Conservation (phyloP, 2,888 invertebrate species). For the Alentia gelatinosa region DNA sequence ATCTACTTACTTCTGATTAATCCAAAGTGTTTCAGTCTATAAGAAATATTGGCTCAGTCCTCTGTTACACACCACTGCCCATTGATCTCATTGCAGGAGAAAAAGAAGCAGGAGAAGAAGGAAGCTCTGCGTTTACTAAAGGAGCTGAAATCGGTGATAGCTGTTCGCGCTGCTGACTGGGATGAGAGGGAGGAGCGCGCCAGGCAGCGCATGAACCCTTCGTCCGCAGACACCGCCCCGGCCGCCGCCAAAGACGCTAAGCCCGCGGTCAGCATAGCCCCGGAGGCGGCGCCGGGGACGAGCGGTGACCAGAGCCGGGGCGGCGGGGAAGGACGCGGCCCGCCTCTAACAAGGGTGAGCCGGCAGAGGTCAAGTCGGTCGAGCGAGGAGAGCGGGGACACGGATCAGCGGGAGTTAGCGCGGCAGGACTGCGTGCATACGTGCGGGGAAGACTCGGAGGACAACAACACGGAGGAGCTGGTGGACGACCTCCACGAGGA, state of each 20-base stretch:
- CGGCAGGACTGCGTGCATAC: slow-evolving; percentile 38
- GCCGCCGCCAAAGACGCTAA: not conserved
- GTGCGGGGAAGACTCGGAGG: slow-evolving; percentile 24
- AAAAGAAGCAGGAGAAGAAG: slow-evolving; percentile 69
- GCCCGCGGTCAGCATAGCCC: not conserved
- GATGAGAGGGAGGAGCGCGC: slow-evolving; percentile 32
- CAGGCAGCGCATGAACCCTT: not conserved
- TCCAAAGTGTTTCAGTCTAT: too few relatives aligned
- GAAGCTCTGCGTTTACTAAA: slow-evolving; percentile 72
- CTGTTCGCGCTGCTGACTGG: slow-evolving; percentile 65
- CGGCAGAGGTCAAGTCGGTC: not conserved
- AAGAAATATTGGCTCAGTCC: too few relatives aligned
- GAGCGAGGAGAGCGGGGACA: slow-evolving; percentile 9
- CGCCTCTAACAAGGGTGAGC: not conserved
- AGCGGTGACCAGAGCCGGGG: not conserved
- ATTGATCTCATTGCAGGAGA: slow-evolving; percentile 68
- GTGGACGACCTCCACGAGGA: slow-evolving; percentile 40
- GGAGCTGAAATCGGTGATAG: slow-evolving; percentile 75
- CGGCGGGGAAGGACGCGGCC: not conserved
- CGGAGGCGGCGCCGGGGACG: not conserved
- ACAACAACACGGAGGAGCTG: slow-evolving; percentile 24
- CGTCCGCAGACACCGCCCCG: not conserved
- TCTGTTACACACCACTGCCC: too few relatives aligned
- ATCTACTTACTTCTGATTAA: too few relatives aligned
- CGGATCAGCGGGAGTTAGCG: slow-evolving; percentile 10